Evolutionary conservation across 2,888 invertebrate species (phyloP), one percentile per base, ranked within the genome.

Genomic region (Drepana falcataria): DNA sequence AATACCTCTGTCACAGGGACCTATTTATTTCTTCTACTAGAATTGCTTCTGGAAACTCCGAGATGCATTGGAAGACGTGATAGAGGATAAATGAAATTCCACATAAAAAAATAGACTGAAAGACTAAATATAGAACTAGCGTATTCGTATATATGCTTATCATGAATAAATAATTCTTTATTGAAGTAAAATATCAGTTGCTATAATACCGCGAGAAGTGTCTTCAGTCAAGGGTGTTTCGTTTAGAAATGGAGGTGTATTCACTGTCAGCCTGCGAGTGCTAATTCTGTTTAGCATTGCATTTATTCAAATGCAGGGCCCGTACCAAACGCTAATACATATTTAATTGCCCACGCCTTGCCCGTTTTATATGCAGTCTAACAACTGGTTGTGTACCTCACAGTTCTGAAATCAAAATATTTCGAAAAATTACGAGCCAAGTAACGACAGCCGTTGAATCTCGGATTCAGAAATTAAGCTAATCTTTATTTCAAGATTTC

Each of bases 341-440:
- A 86, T 87, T 87, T 86, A 85, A 87, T 85, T 82, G 79, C 73
- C 65, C 76, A 81, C 83, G 77, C 83, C 81, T 78, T 71, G 74
- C 68, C 75, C 76, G 74, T 78, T 81, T 79, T 78, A 73, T 73
- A 66, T 72, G 68, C 66, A 59, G 61, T 61, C 64, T 75, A 78
- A 78, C 77, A 62, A 78, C 75, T 68, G 73, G 73, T 71, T 75
- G 59, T 64, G 64, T 59, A 56, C 51, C 62, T 47, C 57, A 64
- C 63, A 69, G 69, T 72, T 73, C 71, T 61, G 55, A 67, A 68
- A 63, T 65, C 58, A 54, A 63, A 60, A 59, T 64, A 53, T 40
- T 57, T 51, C 51, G 51, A 51, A 51, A 51, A 51, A 51, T 7
- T 7, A 6, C 9, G 21, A 34, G 21, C 5, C 21, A 40, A 51